Evolutionary conservation across 92 coral and sea anemone species (phyloP), one percentile per base, ranked within the genome.

Genomic region (Porites lobata): DNA sequence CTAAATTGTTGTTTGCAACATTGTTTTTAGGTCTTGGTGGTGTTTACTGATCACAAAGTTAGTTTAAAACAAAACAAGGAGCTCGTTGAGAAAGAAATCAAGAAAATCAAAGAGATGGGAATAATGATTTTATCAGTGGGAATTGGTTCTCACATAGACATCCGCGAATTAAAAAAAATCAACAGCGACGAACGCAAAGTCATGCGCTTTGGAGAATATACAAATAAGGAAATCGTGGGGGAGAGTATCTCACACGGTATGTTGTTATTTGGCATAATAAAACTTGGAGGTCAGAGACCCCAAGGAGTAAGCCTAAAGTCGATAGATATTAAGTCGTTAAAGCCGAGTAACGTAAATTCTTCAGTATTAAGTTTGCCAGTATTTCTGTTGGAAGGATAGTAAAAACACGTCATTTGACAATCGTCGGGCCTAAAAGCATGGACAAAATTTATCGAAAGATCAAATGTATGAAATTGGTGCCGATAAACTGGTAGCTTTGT

Each of bases 151-250:
- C 69, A 22, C 69, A 18, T 22, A 22, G 20, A 65, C 24, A 19
- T 65, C 69, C 21, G 24, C 24, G 69, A 65, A 9, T 22, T 68
- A 47, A 47, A 68, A 17, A 24, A 15, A 17, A 68, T 68, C 47
- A 68, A 68, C 7, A 29, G 29, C 17, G 43, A 21, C 43, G 47
- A 15, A 68, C 38, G 47, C 21, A 47, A 68, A 12, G 47, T 68
- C 72, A 68, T 68, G 43, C 72, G 29, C 72, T 68, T 29, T 68
- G 72, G 50, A 29, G 72, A 68, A 68, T 68, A 68, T 29, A 22
- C 38, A 22, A 22, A 68, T 68, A 13, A 2, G 5, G 10, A 22
- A 13, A 68, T 13, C 4, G 72, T 68, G 18, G 72, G 72, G 47
- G 26, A 21, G 43, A 7, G 11, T 11, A 68, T 68, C 29, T 68